Conservation (phyloP, 1,140 invertebrate genomes). For the Listronotus oregonensis region DNA sequence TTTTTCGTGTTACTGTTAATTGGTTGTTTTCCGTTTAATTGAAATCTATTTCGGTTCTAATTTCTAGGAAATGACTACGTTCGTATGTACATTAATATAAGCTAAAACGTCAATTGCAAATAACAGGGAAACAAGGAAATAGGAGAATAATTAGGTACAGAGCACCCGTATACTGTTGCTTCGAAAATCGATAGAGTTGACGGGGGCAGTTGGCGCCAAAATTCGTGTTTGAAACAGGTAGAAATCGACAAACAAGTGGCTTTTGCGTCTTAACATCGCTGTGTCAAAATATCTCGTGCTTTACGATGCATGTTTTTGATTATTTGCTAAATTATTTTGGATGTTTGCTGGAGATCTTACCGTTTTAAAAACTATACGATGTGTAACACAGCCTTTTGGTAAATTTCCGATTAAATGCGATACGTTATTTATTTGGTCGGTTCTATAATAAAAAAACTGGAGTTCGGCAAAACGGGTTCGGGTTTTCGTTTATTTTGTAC, state of each 20-base stretch:
- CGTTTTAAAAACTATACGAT: constrained; percentile 52
- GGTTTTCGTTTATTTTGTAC: constrained; percentile 39
- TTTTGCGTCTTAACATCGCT: constrained; percentile 35
- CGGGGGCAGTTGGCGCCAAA: constrained; percentile 36
- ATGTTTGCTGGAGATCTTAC: constrained; percentile 43
- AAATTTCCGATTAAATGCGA: constrained; percentile 52
- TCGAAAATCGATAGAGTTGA: constrained; percentile 22
- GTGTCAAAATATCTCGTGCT: constrained; percentile 24
- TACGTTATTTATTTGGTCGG: constrained; percentile 51
- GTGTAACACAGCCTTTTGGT: constrained; percentile 55
- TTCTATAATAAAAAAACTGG: constrained; percentile 39
- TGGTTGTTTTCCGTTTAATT: too few relatives aligned
- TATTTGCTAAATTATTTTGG: constrained; percentile 12
- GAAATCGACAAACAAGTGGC: constrained; percentile 39
- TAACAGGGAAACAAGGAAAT: constrained; percentile 10
- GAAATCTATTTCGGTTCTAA: too few relatives aligned
- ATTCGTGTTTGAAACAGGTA: constrained; percentile 26
- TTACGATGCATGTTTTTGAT: constrained; percentile 23
- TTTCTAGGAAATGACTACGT: too few relatives aligned
- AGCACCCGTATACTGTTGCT: constrained; percentile 15
- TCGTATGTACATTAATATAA: too few relatives aligned
- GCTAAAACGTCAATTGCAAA: constrained; percentile 2
- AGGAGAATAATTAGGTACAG: neutral
- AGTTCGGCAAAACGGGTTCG: constrained; percentile 43
- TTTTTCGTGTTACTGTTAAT: too few relatives aligned